Base-by-base conservation (phyloP, 2,113 vertebrate species). In the Lophura nycthemera region DNA sequence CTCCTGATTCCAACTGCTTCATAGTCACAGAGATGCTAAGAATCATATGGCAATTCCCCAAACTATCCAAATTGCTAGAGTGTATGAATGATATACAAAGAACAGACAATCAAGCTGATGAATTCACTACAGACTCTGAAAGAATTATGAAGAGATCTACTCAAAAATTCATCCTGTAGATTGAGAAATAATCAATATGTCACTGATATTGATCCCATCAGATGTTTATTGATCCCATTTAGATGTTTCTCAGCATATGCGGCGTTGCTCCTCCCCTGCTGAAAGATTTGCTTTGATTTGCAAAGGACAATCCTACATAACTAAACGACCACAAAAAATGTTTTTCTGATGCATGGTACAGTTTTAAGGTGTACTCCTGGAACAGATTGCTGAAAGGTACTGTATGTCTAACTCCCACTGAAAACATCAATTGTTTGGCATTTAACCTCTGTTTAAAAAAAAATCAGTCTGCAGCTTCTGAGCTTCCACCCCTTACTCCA, bases 351-450 rank as follows among this genome's bases (percentile, higher is more conserved):
- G 78, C 54, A n/a, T 14, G 15, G 18, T 20, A 19, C 13, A 52
- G 65, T 76, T 66, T 90, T 29, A 61, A 90, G 75, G 78, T 29
- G 45, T 83, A 59, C 38, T 72, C 87, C 75, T 92, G 71, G 66
- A 79, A 88, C 8, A 73, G 20, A 63, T 30, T 13, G 74, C 3
- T 73, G 42, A 70, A 86, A 91, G 19, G 6, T 11, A 73, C 79
- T 73, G 7, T 20, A 45, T 6, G 25, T 20, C 36, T 56, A 85
- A 67, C 16, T 64, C 10, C 9, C 34, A 17, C 27, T 20, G 42
- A 61, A 92, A 80, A 57, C 2, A 8, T 27, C 40, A 50, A 32
- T 4, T 63, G 12, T 15, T 63, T 66, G 76, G 45, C 76, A 74
- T 22, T 19, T 12, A 21, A 73, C 13, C 2, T 27, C 47, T 50